Evolutionary conservation across 2,113 vertebrate species (phyloP).

Genomic region (Phainopepla nitens): DNA sequence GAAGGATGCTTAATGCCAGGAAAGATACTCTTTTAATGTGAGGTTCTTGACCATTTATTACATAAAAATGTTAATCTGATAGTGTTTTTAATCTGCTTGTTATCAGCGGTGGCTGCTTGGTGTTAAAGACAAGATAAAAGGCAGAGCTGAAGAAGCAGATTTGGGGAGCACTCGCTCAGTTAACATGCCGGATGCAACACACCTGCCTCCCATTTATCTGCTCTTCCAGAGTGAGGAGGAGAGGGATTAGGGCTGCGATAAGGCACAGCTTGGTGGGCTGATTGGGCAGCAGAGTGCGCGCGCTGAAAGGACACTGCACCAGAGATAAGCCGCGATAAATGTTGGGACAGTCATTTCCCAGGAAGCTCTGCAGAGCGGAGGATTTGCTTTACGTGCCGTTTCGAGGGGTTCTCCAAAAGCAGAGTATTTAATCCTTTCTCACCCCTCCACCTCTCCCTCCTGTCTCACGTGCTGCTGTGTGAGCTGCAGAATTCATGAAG

Average conservation of each 20-base stretch:
- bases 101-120: slow-evolving; percentile 37
- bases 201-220: slow-evolving; percentile 48
- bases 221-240: background rate
- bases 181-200: background rate
- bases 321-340: background rate
- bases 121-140: slow-evolving; percentile 48
- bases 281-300: background rate
- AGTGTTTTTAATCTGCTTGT: slow-evolving; percentile 65
- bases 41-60: slow-evolving; percentile 66
- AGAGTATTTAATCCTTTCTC: background rate
- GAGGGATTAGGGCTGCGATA: background rate
- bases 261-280: background rate
- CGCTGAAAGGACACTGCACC: fast-evolving
- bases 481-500: background rate
- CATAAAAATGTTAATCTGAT: slow-evolving; percentile 69
- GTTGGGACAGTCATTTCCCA: background rate
- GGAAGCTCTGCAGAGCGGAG: background rate
- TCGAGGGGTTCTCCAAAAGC: background rate
- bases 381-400: background rate
- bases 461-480: fast-evolving
- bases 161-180: slow-evolving; percentile 18
- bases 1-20: slow-evolving; percentile 63
- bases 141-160: slow-evolving; percentile 40
- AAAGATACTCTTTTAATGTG: slow-evolving; percentile 64
- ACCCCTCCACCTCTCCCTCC: background rate